phyloP scores from a whole-genome alignment of 2,888 invertebrate genomes.

The Hirtodrosophila alboralis region DNA sequence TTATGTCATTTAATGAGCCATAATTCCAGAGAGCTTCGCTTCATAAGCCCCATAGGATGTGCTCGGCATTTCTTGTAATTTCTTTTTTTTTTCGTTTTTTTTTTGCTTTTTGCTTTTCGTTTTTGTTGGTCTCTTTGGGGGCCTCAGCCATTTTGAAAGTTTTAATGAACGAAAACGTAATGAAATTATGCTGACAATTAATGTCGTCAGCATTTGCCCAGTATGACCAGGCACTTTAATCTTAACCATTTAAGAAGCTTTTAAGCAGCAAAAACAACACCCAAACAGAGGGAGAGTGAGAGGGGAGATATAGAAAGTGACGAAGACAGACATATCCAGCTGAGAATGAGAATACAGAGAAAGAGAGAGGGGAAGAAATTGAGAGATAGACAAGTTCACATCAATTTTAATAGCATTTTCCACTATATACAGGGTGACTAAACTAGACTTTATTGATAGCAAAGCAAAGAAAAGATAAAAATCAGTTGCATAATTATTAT shows the following conservation, averaged over 20 bases:
- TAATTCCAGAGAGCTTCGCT: constrained; percentile 62
- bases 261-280: neutral
- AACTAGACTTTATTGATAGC: too few species aligned
- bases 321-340: neutral
- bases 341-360: neutral
- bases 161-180: constrained; percentile 71
- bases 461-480: too few species aligned
- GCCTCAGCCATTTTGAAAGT: constrained; percentile 57
- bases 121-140: constrained; percentile 12
- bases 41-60: constrained; percentile 48
- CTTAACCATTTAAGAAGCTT: constrained; percentile 20
- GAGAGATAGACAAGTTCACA: constrained; percentile 5
- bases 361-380: too few species aligned
- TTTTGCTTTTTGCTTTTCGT: too few species aligned
- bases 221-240: constrained; percentile 24
- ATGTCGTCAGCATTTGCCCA: constrained; percentile 43
- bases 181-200: constrained; percentile 72
- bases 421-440: neutral
- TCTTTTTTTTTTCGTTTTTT: constrained; percentile 20
- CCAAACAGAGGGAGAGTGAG: too few species aligned
- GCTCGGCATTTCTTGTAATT: constrained; percentile 28
- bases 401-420: constrained; percentile 19
- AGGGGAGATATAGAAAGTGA: too few species aligned
- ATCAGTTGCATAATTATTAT: too few species aligned
- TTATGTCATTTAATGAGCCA: constrained; percentile 76